These are phyloP conservation scores for Hesperophylax magnus DNA, from an alignment of 1,140 invertebrate species.

Conservation along the genomic window DNA sequence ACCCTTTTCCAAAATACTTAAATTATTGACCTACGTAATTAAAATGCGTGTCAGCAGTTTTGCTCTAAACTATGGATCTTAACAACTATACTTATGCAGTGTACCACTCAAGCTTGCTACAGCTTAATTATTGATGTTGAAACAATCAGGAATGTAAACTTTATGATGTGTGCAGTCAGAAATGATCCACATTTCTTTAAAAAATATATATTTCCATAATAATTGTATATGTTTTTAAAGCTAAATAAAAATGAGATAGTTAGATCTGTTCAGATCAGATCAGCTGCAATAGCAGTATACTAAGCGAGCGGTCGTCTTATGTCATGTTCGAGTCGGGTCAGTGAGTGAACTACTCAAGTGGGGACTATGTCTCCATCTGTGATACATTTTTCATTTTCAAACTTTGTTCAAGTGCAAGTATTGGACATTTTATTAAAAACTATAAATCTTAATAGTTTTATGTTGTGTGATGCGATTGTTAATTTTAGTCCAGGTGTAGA, in stretches of 20 bases:
- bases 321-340: neutral
- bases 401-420: neutral
- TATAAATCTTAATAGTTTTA: no score
- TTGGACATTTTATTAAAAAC: no score
- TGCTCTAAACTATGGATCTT: no score
- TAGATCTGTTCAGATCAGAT: neutral
- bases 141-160: conserved; percentile 3
- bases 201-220: neutral
- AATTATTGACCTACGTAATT: neutral
- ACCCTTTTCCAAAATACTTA: conserved; percentile 26
- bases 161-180: no score
- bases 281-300: neutral
- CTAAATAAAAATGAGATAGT: conserved; percentile 2
- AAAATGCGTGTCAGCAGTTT: no score
- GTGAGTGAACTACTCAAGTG: conserved; percentile 1
- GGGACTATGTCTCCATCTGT: conserved; percentile 34
- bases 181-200: no score
- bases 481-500: no score
- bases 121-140: no score
- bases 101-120: no score
- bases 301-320: neutral
- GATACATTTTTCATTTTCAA: conserved; percentile 34
- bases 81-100: no score
- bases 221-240: neutral
- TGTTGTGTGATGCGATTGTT: no score